A percentile compares a stretch with the other conserved stretches of the same genome.
Conservation (phyloP, 2,888 invertebrate species). For the Rhamnusium bicolor region DNA sequence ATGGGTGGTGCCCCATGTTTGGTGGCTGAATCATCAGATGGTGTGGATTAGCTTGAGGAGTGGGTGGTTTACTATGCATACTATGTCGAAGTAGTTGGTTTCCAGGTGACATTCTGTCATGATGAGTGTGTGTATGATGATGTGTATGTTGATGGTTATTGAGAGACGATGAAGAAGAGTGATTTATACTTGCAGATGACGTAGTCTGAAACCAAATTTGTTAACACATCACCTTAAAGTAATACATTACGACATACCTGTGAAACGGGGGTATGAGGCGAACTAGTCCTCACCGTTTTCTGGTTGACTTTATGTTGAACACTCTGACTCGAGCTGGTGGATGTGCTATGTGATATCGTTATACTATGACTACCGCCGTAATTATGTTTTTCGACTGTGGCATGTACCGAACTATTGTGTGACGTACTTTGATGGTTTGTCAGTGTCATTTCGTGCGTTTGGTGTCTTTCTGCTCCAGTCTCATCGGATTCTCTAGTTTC, state of each 20-base stretch:
- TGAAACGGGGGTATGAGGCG: conserved; percentile 63
- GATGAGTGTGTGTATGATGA: conserved; percentile 78
- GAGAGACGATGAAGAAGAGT: conserved; percentile 66
- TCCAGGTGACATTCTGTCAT: conserved; percentile 77
- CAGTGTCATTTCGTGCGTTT: conserved; percentile 78
- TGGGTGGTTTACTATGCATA: conserved; percentile 68
- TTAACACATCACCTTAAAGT: background rate
- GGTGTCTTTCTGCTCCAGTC: conserved; percentile 74
- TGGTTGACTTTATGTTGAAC: conserved; percentile 72
- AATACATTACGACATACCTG: conserved; percentile 55
- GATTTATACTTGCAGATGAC: conserved; percentile 72
- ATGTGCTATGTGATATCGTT: conserved; percentile 80
- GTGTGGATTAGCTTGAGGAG: conserved; percentile 69
- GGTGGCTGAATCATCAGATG: conserved; percentile 80
- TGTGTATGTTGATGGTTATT: conserved; percentile 76
- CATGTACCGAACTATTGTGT: conserved; percentile 77
- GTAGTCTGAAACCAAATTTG: conserved; percentile 42
- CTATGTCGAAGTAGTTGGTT: conserved; percentile 72
- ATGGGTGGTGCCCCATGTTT: conserved; percentile 75
- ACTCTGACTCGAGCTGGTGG: conserved; percentile 79
- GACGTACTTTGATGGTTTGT: conserved; percentile 80
- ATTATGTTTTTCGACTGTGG: conserved; percentile 77
- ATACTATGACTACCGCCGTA: conserved; percentile 73
- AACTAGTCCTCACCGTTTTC: conserved; percentile 67
- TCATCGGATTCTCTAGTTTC: conserved; percentile 71